Base-by-base conservation (phyloP, 2,113 vertebrate genomes). In the Semnopithecus entellus region DNA sequence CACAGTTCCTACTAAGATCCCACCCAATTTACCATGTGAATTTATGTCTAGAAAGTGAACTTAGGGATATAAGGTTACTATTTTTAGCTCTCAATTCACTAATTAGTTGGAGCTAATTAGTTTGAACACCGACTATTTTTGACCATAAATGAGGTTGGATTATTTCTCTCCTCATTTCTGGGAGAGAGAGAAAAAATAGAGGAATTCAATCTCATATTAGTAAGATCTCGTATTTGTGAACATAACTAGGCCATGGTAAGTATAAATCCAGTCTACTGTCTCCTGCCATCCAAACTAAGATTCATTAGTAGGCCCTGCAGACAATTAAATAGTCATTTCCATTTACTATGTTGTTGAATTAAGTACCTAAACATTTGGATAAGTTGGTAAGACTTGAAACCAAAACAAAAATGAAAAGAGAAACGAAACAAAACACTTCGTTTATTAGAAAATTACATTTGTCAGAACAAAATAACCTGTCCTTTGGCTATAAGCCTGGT, bases 321-420 rank as follows among this genome's bases (percentile, higher is more conserved):
- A 72, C 95, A 57, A 59, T 52, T 70, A 38, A n/a, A 14, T 45
- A 48, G 12, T 43, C n/a, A 90, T 80, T 73, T 66, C 27, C 25
- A 40, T 80, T 91, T 83, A 30, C 9, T 90, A 4, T 38, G 38
- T 92, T 57, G 78, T n/a, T 79, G 50, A 78, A 59, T 10, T 93
- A 88, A 48, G 13, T 80, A 3, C 5, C 91, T 75, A 45, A 38
- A 70, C 23, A 64, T 83, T 57, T 73, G 17, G 18, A 76, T 90
- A 88, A 22, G 35, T 85, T 83, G 61, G 13, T 38, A 81, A 84
- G 35, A 88, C 14, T 87, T 92, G n/a, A 97, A 75, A 90, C 22
- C 8, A 92, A 91, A 91, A 23, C 40, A 84, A 97, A 96, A 84
- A 35, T 75, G 32, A 90, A 87, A 96, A 91, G 25, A 78, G 75